Conservation (phyloP, 2,113 vertebrate species). For the Micronisus gabar region DNA sequence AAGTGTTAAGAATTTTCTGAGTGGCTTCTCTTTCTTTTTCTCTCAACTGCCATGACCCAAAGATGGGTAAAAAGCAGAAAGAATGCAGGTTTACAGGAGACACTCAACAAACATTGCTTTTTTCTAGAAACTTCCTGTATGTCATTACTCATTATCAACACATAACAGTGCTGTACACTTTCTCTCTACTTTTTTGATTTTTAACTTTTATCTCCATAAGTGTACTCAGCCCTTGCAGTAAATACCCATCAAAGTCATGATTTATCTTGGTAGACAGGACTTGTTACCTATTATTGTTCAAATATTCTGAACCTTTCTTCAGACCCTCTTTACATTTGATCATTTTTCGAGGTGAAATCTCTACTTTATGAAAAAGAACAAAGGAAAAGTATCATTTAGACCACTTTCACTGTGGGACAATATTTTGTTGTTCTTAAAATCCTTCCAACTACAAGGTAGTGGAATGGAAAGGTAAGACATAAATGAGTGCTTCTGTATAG, state of each 20-base stretch:
- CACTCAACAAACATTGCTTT: fast-evolving
- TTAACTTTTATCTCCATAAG: background rate
- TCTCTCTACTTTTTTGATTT: background rate
- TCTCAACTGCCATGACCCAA: background rate
- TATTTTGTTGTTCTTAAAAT: background rate
- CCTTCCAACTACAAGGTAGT: background rate
- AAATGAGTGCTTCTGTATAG: background rate
- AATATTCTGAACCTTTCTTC: background rate
- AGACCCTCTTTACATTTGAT: background rate
- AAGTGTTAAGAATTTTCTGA: background rate
- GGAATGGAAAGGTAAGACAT: background rate
- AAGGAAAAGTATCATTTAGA: background rate
- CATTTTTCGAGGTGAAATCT: background rate
- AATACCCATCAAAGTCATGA: background rate
- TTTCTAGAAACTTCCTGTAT: background rate
- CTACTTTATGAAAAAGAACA: background rate
- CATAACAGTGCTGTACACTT: background rate
- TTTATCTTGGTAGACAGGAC: background rate
- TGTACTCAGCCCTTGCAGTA: background rate
- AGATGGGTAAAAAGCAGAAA: background rate
- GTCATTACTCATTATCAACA: background rate
- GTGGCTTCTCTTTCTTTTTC: background rate
- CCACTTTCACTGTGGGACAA: background rate
- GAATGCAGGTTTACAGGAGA: background rate
- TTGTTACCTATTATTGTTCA: background rate